Percentiles rank a stretch among this genome's conserved stretches.
These are phyloP conservation scores for Vidua chalybeata DNA, from an alignment of 2,113 vertebrate species.

Conservation along the genomic window DNA sequence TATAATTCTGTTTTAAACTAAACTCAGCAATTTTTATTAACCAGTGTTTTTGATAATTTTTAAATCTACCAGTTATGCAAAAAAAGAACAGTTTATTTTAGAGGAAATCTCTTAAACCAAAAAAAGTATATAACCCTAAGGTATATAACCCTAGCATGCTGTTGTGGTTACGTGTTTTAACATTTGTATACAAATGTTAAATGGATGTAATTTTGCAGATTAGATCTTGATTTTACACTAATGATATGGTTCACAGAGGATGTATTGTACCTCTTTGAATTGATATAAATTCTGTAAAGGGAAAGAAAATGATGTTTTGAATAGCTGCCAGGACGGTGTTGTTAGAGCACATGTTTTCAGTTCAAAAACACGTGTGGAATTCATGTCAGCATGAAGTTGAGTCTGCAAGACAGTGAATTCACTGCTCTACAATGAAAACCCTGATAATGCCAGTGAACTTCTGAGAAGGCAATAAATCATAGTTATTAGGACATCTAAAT, in stretches of 20 bases:
- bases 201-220: conserved; percentile 19
- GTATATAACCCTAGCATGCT: not conserved
- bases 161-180: not conserved
- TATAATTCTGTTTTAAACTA: not conserved
- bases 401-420: not conserved
- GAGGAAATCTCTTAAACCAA: not conserved
- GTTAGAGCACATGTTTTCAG: conserved; percentile 25
- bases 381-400: not conserved
- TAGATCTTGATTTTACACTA: conserved; percentile 36
- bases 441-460: not conserved
- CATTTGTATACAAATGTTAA: conserved; percentile 5
- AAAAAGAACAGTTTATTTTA: not conserved
- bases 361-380: conserved; percentile 44
- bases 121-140: not conserved
- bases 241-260: not conserved
- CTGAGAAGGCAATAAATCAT: not conserved
- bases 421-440: not conserved
- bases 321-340: not conserved
- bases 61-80: not conserved
- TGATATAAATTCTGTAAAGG: not conserved
- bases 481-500: not conserved
- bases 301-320: not conserved
- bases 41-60: not conserved
- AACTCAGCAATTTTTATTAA: not conserved
- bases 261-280: conserved; percentile 19